Percentiles rank a stretch among this genome's conserved stretches.
Evolutionary conservation across 2,113 vertebrate species (phyloP).

Genomic region (Lophochroa leadbeateri): DNA sequence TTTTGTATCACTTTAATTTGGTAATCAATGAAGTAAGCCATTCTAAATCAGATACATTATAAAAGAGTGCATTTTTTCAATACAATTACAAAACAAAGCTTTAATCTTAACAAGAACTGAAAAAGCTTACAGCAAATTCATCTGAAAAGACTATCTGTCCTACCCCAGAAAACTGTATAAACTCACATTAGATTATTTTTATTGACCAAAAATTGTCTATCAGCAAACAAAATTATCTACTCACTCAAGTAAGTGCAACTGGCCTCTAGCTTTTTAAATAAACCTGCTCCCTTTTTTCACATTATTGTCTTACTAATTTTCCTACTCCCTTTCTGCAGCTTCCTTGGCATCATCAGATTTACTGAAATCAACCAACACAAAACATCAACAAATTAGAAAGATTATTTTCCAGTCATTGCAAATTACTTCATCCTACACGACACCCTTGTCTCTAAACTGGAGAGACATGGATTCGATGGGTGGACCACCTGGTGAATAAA

Average conservation of each 20-base stretch:
- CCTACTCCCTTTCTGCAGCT: not conserved
- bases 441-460: not conserved
- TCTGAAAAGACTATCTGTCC: slow-evolving; percentile 11
- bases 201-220: slow-evolving; percentile 38
- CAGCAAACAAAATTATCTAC: slow-evolving; percentile 30
- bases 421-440: not conserved
- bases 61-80: slow-evolving; percentile 61
- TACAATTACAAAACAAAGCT: slow-evolving; percentile 56
- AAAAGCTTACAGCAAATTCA: slow-evolving; percentile 53
- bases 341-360: not conserved
- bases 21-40: slow-evolving; percentile 59
- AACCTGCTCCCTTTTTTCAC: not conserved
- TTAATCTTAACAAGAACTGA: slow-evolving; percentile 65
- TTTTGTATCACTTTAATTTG: slow-evolving; percentile 69
- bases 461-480: not conserved
- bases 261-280: slow-evolving; percentile 11
- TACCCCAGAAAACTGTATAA: not conserved
- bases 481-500: not conserved
- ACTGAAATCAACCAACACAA: not conserved
- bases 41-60: slow-evolving; percentile 62
- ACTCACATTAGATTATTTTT: slow-evolving; percentile 49
- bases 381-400: not conserved
- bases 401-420: not conserved
- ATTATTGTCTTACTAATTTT: not conserved
- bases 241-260: not conserved